Evolutionary conservation across 2,888 invertebrate genomes (phyloP), one percentile per base, ranked within the genome.

Genomic region (Lasioglossum oenotherae): DNA sequence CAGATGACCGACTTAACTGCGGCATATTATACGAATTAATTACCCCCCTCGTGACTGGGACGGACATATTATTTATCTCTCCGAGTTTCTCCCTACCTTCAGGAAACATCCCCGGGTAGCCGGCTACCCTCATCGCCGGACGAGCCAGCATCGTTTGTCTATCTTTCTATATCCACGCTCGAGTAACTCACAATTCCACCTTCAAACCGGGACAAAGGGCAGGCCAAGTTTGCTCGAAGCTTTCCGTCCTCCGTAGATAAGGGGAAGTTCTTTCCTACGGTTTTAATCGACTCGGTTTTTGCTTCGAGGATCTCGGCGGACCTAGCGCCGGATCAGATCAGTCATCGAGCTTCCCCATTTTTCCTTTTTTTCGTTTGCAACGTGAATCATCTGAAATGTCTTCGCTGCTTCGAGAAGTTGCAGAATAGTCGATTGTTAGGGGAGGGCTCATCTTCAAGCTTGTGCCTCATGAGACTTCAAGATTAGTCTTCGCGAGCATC

Each of bases 1-100:
- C 93, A 92, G 94, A 95, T 94, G 93, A 95, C 93, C 92, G 91
- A 94, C 94, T 95, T 94, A 95, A 94, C 94, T 94, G 90, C 92
- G 93, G 94, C 93, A 95, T 95, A 95, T 95, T 95, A 95, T 94
- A 93, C 94, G 93, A 94, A 95, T 95, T 95, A 94, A 95, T 95
- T 94, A 94, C 92, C 93, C 90, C 87, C 79, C 88, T 82, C 87
- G 87, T 90, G 85, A 88, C 92, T 93, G 92, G 92, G 91, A 94
- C 93, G 93, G 92, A 93, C 94, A 93, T 94, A 95, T 94, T 94
- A 95, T 94, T 94, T 94, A 95, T 94, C 93, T 87, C 87, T 85
- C 84, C 82, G 88, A 85, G 83, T 84, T 82, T 85, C 91, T 86
- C 90, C 88, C 89, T 89, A 80, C 82, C 83, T 84, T 79, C 78